Evolutionary conservation across 2,113 vertebrate genomes (phyloP), one percentile per base, ranked within the genome.

Genomic region (Bufo bufo): DNA sequence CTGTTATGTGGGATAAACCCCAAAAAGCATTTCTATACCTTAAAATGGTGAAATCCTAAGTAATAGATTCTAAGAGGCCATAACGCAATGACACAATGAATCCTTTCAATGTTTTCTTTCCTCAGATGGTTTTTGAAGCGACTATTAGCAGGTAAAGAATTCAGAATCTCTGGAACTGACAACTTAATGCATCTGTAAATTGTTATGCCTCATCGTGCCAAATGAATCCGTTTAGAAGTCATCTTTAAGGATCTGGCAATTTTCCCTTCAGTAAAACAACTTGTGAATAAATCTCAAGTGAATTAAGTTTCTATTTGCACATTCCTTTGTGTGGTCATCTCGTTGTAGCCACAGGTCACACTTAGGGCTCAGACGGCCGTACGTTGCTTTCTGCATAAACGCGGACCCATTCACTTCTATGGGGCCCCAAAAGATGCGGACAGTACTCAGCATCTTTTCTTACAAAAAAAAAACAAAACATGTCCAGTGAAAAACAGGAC

Each of bases 121-220:
- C n/a, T 65, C 45, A 50, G 10, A 83, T 58, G 16, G 56, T 4
- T 66, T 49, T 52, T 66, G 10, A 12, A 43, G 74, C 23, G 13
- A 49, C 66, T 86, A 87, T 87, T 87, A 87, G 45, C 77, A 83
- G 45, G 80, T 52, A 82, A 75, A 71, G 50, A 59, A 63, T 75
- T 61, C 56, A 77, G 47, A 82, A 63, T 69, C 69, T 82, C 59
- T 83, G 52, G 12, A 75, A 75, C 75, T 87, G 86, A 87, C 86
- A 87, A 87, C 79, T 61, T 82, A 87, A 87, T 87, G 77, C 58
- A 56, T 74, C 72, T 75, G 66, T 50, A 75, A 87, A 87, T 61
- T 72, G 78, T 61, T 74, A 52, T 78, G 72, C 52, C 49, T 87
- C 85, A 59, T 82, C 69, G 71, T 82, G 86, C 86, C 86, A 74